These are phyloP conservation scores for Drosophila neotestacea DNA, from an alignment of 2,888 invertebrate genomes.

Conservation along the genomic window DNA sequence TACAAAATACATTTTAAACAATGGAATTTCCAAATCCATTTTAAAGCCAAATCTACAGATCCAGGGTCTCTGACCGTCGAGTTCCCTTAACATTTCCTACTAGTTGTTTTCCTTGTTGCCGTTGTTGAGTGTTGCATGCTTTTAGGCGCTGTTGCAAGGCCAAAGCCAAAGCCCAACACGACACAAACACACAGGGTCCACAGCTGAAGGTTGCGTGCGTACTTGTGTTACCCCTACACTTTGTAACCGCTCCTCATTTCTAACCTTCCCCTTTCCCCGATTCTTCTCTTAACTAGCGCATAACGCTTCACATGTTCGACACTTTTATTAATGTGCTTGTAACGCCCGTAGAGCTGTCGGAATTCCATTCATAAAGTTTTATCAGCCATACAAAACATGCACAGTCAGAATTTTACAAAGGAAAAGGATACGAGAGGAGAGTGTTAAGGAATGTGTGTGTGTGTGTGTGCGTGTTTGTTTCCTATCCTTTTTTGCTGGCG, in stretches of 20 bases:
- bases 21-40: too few relatives aligned
- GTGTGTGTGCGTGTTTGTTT: constrained; percentile 36
- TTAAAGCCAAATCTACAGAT: too few relatives aligned
- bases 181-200: constrained; percentile 17
- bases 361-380: constrained; percentile 72
- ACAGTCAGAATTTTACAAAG: background rate
- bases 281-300: background rate
- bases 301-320: constrained; percentile 63
- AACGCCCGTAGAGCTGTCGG: constrained; percentile 66
- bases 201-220: constrained; percentile 69
- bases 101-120: constrained; percentile 26
- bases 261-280: constrained; percentile 1
- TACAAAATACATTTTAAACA: too few relatives aligned
- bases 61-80: too few relatives aligned
- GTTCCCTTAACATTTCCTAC: too few relatives aligned
- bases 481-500: constrained; percentile 40
- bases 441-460: constrained; percentile 9
- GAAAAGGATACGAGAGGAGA: background rate
- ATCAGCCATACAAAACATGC: constrained; percentile 40
- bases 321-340: constrained; percentile 76
- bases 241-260: constrained; percentile 10
- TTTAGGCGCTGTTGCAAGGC: constrained; percentile 65
- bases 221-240: constrained; percentile 8
- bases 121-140: constrained; percentile 55
- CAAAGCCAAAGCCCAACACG: constrained; percentile 55